A percentile compares a stretch with the other conserved stretches of the same genome.
phyloP scores from a whole-genome alignment of 2,888 invertebrate genomes.

The Charanyca ferruginea region DNA sequence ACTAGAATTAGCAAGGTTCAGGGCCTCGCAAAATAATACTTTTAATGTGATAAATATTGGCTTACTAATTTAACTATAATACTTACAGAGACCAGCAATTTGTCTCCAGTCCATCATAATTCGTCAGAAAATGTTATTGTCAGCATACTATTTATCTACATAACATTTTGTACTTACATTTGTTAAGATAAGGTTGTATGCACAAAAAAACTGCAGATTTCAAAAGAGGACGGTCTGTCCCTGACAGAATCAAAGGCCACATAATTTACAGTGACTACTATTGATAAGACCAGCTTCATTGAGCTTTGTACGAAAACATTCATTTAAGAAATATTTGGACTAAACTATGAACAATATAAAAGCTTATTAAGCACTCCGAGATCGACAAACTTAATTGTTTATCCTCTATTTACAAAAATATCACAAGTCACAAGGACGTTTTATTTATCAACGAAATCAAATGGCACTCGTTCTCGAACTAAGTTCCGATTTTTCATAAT shows the following conservation, averaged over 20 bases:
- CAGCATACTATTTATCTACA: slow-evolving; percentile 1
- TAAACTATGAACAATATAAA: slow-evolving; percentile 38
- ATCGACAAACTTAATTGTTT: slow-evolving; percentile 40
- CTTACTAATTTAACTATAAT: background rate
- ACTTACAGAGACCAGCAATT: background rate
- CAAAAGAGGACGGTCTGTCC: background rate
- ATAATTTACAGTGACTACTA: background rate
- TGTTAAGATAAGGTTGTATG: background rate
- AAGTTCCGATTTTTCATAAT: slow-evolving; percentile 19
- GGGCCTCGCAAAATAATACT: slow-evolving; percentile 28
- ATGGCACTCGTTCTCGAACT: slow-evolving; percentile 40
- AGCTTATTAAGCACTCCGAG: slow-evolving; percentile 44
- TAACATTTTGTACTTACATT: slow-evolving; percentile 16
- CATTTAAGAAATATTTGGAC: slow-evolving; percentile 14
- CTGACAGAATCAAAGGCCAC: background rate
- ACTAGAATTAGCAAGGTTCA: slow-evolving; percentile 9
- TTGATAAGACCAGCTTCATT: background rate
- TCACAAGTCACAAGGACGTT: slow-evolving; percentile 60
- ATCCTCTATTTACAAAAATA: slow-evolving; percentile 54
- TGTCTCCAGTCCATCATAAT: slow-evolving; percentile 14
- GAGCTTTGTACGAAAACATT: background rate
- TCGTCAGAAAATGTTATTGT: background rate
- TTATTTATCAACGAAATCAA: slow-evolving; percentile 25
- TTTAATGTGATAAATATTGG: slow-evolving; percentile 3
- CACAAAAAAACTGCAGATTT: background rate